Percentiles rank a stretch among this genome's conserved stretches.
Conservation (phyloP, 2,888 invertebrate genomes). For the Lycophotia porphyrea region DNA sequence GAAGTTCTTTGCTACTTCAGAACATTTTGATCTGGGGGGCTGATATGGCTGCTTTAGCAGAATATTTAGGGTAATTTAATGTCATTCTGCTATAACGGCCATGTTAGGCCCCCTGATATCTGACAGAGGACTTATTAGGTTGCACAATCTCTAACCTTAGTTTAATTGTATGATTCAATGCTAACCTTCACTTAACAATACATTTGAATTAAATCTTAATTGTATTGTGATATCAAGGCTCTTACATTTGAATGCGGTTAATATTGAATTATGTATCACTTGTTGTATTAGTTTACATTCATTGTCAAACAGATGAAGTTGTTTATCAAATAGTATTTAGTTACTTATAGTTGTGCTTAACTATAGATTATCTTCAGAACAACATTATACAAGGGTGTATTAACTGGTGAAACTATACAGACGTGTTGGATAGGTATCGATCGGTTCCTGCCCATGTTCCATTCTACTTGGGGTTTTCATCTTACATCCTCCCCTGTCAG, state of each 20-base stretch:
- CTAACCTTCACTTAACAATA: constrained; percentile 49
- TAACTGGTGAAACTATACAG: not conserved
- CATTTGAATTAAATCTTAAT: constrained; percentile 41
- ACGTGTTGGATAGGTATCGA: not conserved
- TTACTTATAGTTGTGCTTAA: not conserved
- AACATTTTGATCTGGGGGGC: constrained; percentile 8
- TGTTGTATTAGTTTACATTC: not conserved
- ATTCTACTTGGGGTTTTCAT: not conserved
- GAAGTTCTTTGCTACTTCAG: constrained; percentile 24
- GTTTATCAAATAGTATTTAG: not conserved
- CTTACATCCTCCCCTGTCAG: not conserved
- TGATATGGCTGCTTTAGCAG: too few species aligned
- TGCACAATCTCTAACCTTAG: constrained; percentile 36
- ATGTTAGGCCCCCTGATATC: too few species aligned
- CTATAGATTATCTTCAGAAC: not conserved
- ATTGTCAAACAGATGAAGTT: constrained; percentile 24
- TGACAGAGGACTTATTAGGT: constrained; percentile 24
- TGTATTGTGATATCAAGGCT: constrained; percentile 48
- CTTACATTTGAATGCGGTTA: constrained; percentile 40
- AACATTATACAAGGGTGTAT: too few species aligned
- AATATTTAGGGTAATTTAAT: too few species aligned
- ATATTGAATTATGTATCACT: constrained; percentile 35
- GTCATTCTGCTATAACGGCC: too few species aligned
- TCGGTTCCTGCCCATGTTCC: not conserved
- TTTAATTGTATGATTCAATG: constrained; percentile 32